Percentiles rank a stretch among this genome's conserved stretches.
phyloP scores from a whole-genome alignment of 2,113 vertebrate genomes.

The Hyperopisus bebe region DNA sequence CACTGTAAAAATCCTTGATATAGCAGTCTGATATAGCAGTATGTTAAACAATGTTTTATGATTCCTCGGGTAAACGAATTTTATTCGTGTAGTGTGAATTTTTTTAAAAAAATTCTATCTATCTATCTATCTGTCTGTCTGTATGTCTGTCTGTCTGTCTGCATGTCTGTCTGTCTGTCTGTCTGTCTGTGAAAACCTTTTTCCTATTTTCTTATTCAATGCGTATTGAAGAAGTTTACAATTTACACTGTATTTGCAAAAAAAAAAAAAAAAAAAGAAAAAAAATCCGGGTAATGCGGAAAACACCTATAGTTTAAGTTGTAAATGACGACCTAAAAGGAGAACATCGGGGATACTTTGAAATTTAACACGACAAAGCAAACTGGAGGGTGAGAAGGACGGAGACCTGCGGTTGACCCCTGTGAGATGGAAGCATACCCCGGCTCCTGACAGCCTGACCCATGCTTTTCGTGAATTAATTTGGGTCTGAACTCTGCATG shows the following conservation, averaged over 20 bases:
- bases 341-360: constrained; percentile 32
- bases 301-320: constrained; percentile 21
- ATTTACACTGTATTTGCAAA: background rate
- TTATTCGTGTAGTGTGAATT: background rate
- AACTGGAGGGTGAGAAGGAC: constrained; percentile 25
- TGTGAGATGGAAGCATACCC: constrained; percentile 44
- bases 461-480: constrained; percentile 63
- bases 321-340: background rate
- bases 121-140: background rate
- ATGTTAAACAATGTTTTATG: background rate
- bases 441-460: constrained; percentile 57
- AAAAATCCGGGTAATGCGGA: background rate
- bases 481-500: constrained; percentile 76
- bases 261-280: background rate
- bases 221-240: background rate
- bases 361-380: constrained; percentile 34
- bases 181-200: background rate
- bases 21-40: background rate
- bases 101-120: background rate
- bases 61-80: background rate
- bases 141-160: background rate
- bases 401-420: constrained; percentile 71
- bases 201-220: background rate
- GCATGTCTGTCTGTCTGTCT: background rate
- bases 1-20: background rate